Percentiles rank a stretch among this genome's conserved stretches.
Conservation (phyloP, 2,113 vertebrate genomes). For the Ciconia maguari region DNA sequence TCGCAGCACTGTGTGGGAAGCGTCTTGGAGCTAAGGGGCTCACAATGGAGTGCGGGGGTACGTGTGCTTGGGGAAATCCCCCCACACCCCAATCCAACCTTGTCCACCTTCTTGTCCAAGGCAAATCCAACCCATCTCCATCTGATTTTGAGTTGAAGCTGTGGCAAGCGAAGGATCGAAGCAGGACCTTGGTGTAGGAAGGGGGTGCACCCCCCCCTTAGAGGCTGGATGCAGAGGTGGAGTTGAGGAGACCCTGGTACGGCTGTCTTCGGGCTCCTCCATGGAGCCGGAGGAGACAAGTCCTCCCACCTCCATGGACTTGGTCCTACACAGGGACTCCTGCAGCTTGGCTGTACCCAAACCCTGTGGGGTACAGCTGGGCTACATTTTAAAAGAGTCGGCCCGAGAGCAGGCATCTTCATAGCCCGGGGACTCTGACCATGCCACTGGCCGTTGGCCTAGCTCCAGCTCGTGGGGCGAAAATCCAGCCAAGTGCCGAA, state of each 20-base stretch:
- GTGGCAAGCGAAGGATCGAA: background rate
- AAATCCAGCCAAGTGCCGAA: background rate
- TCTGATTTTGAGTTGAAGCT: background rate
- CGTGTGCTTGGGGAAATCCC: background rate
- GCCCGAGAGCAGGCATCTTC: background rate
- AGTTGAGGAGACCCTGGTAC: background rate
- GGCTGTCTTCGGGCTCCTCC: background rate
- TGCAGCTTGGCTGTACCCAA: background rate
- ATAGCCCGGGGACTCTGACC: background rate
- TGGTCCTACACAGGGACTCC: background rate
- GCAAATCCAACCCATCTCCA: background rate
- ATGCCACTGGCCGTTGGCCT: background rate
- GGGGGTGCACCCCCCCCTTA: background rate
- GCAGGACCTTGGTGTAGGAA: accelerated
- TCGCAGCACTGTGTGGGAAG: background rate
- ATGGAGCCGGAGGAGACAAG: background rate
- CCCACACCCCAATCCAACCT: background rate
- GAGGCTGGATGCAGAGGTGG: background rate
- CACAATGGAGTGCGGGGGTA: accelerated
- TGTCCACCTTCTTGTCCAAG: background rate
- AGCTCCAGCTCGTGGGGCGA: background rate
- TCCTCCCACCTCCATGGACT: background rate
- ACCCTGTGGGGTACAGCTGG: background rate
- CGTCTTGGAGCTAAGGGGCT: background rate
- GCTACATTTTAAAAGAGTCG: background rate